phyloP scores from a whole-genome alignment of 2,113 vertebrate species.

The Panthera uncia region DNA sequence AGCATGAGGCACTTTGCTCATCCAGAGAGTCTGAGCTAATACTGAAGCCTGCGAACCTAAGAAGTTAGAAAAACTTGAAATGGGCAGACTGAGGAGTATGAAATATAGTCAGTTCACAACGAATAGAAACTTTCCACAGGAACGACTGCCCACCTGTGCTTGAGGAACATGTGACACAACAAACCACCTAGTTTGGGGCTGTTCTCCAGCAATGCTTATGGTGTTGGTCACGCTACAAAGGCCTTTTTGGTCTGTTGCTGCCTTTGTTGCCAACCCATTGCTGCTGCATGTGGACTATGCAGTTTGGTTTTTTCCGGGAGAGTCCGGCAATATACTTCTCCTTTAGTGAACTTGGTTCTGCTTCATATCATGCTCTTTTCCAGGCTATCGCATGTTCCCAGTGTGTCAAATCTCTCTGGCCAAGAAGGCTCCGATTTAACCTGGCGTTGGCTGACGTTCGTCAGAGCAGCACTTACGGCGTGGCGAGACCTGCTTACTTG shows the following conservation, averaged over 20 bases:
- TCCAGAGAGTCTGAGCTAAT: neutral
- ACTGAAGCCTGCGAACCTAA: neutral
- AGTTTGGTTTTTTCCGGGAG: neutral
- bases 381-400: neutral
- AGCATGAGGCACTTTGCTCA: neutral
- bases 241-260: neutral
- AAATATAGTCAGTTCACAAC: neutral
- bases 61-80: neutral
- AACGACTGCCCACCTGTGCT: no score
- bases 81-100: neutral
- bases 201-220: accelerated
- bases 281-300: neutral
- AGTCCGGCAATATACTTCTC: neutral
- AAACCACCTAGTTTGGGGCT: neutral
- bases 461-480: accelerated
- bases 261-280: neutral
- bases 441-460: accelerated
- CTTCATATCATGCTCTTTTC: neutral
- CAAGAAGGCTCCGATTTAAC: neutral
- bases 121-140: accelerated
- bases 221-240: neutral
- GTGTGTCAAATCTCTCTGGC: neutral
- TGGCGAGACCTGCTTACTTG: neutral
- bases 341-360: neutral
- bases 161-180: accelerated